Percentiles rank a stretch among this genome's conserved stretches.
phyloP scores from a whole-genome alignment of 2,797 vertebrate genomes.

The Molossus alvarezi region DNA sequence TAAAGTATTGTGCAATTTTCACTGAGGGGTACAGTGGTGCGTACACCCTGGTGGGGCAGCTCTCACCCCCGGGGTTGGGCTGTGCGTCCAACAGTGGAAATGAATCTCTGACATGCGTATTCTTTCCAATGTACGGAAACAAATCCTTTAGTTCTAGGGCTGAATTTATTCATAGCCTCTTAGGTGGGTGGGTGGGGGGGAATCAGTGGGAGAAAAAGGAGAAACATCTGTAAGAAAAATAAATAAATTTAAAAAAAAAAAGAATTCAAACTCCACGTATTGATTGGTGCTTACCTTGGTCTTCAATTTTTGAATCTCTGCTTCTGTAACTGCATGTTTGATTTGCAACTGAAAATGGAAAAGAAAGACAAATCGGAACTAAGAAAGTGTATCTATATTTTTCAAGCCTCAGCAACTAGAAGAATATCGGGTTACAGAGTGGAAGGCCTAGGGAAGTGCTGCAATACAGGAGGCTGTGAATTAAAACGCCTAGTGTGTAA shows the following conservation, averaged over 20 bases:
- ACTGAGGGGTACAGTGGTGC: background rate
- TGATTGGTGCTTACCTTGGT: constrained; percentile 95
- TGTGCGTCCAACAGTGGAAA: background rate
- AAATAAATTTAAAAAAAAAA: no score
- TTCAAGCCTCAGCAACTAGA: constrained; percentile 85
- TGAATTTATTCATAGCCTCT: constrained; percentile 34
- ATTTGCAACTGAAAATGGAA: constrained; percentile 97
- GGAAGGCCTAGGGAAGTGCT: constrained; percentile 88
- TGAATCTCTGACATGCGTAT: background rate
- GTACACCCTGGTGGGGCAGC: background rate
- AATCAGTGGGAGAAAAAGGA: no score
- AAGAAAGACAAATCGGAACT: constrained; percentile 88
- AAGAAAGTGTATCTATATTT: constrained; percentile 81
- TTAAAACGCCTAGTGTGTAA: constrained; percentile 89
- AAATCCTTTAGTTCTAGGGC: constrained; percentile 35
- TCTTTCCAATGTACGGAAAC: constrained; percentile 42
- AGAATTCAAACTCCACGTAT: constrained; percentile 69
- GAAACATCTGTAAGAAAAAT: no score
- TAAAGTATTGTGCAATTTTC: background rate
- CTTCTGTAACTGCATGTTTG: constrained; percentile 99
- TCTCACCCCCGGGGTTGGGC: background rate
- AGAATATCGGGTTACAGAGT: constrained; percentile 85
- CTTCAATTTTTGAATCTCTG: constrained; percentile 99
- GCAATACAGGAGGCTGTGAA: constrained; percentile 90
- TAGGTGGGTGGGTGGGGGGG: background rate